These are phyloP conservation scores for Trachelus iudaicus DNA, from an alignment of 2,888 invertebrate genomes.

Conservation along the genomic window DNA sequence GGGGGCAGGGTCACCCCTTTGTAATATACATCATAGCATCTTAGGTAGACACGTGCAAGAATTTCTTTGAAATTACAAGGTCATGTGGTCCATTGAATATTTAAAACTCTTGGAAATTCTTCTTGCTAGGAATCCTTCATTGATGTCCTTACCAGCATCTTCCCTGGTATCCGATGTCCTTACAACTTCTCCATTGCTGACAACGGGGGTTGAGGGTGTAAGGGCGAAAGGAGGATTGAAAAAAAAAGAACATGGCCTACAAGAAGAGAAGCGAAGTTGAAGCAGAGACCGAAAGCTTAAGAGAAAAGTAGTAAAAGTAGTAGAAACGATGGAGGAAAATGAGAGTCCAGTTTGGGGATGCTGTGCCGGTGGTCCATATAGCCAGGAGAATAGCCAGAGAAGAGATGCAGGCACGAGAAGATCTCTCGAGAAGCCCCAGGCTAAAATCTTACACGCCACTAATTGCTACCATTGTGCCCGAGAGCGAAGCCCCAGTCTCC, in stretches of 20 bases:
- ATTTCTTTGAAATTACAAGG: background rate
- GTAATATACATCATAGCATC: background rate
- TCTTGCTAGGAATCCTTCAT: too few species aligned
- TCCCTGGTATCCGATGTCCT: too few species aligned
- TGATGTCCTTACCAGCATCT: too few species aligned
- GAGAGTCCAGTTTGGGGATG: background rate
- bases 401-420: slow-evolving; percentile 1
- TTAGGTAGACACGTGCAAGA: background rate
- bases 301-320: background rate
- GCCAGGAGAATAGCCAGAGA: background rate
- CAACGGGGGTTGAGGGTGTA: too few species aligned
- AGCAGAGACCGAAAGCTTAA: background rate
- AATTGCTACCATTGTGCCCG: slow-evolving; percentile 46
- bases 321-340: background rate
- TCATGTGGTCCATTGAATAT: background rate
- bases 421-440: slow-evolving; percentile 21
- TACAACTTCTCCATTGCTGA: too few species aligned
- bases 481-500: slow-evolving; percentile 21
- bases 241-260: background rate
- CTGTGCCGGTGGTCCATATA: background rate
- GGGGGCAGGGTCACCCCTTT: background rate
- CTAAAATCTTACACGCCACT: slow-evolving; percentile 42
- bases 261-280: background rate
- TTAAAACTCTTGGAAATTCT: too few species aligned
- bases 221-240: background rate